phyloP scores from a whole-genome alignment of 1,140 invertebrate genomes.

The Araneus ventricosus region DNA sequence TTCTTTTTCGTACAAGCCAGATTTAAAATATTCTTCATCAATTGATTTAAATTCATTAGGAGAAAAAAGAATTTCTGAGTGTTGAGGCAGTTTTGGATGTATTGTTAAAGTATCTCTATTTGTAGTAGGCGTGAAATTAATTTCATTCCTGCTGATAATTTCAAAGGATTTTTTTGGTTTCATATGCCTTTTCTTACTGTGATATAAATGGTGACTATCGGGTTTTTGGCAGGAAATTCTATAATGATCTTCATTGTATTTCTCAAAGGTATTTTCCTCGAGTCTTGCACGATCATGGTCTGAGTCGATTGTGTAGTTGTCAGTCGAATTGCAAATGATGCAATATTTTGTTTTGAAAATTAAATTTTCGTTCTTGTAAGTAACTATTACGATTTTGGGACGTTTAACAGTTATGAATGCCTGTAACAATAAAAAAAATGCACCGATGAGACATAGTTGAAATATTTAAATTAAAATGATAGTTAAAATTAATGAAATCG shows the following conservation, averaged over 20 bases:
- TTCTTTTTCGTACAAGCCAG: background rate
- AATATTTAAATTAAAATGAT: too few relatives aligned
- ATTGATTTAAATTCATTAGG: too few relatives aligned
- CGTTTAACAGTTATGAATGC: background rate
- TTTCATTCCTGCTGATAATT: background rate
- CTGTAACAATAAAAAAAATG: background rate
- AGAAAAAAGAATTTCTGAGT: background rate
- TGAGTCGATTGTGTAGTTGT: background rate
- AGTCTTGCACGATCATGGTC: background rate
- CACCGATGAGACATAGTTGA: background rate
- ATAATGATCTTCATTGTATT: background rate
- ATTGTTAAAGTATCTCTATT: background rate
- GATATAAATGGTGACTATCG: background rate
- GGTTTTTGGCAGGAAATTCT: background rate
- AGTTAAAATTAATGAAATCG: too few relatives aligned
- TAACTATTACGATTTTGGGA: background rate
- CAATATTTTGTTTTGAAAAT: slow-evolving; percentile 14
- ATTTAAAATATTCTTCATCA: background rate
- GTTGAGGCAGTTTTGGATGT: background rate
- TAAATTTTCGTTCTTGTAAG: background rate
- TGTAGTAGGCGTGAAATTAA: background rate
- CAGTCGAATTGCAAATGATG: background rate
- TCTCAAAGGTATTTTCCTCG: background rate
- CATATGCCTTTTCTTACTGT: background rate
- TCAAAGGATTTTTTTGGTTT: background rate